Base-by-base conservation (phyloP, 53 echinoderm and acorn worm genomes). In the Temnopleurus reevesii region DNA sequence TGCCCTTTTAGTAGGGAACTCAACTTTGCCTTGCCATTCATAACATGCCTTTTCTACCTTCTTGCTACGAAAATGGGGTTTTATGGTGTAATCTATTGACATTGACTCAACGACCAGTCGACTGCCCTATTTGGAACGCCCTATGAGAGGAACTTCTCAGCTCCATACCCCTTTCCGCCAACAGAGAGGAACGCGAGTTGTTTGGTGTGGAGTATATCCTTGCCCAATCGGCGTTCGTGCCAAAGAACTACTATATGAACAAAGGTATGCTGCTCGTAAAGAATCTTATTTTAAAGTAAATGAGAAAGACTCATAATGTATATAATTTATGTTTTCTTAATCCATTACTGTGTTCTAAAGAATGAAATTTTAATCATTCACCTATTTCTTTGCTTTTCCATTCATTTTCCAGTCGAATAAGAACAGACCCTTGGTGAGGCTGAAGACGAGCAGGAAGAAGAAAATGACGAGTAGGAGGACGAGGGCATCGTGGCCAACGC, bases 161-260 rank as follows among this genome's bases (percentile, higher is more conserved):
- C 93, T 2, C 91, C 93, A 53, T 91, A 91, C 91, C 46, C 84
- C 56, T 15, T 21, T 19, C 45, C 19, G 44, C 46, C 79, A 21
- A 26, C 46, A 77, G 79, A 77, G 79, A 64, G 91, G 54, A n/a
- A n/a, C n/a, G n/a, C n/a, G 93, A 93, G 84, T 71, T 91, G 35
- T 53, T 93, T 26, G 93, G 91, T 43, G 91, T 93, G 1, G 94
- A 93, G 27, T 91, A 93, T 31, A 86, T 65, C 4, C 91, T 91
- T 66, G 89, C 60, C 77, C 94, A 91, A 80, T 91, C 91, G 8
- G 88, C 91, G 23, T 57, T 57, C 58, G 27, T 3, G 6, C 10
- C 58, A 5, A 15, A 57, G 58, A 10, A 13, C 58, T 57, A 4
- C 58, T 93, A 58, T 43, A 59, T 41, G 5, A 1, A 59, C 36